A percentile compares a stretch with the other conserved stretches of the same genome.
These are phyloP conservation scores for Paracanthobrama guichenoti DNA, from an alignment of 2,113 vertebrate genomes.

Conservation along the genomic window DNA sequence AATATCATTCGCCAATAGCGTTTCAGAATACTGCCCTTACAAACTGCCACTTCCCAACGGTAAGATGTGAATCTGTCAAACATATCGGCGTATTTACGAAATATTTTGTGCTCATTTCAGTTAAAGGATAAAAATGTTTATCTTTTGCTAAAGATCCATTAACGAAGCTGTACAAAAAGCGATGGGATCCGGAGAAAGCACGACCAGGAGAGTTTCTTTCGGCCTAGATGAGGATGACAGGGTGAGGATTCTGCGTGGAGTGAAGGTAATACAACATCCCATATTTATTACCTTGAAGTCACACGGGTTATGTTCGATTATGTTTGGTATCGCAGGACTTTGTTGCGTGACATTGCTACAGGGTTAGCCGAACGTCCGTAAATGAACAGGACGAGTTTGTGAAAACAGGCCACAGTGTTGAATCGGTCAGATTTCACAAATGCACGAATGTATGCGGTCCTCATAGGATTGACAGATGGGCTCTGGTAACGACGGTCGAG, in stretches of 20 bases:
- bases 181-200: slow-evolving; percentile 86
- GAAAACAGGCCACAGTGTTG: neutral
- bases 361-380: slow-evolving; percentile 1
- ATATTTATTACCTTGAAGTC: neutral
- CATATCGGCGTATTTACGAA: slow-evolving; percentile 46
- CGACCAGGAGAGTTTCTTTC: slow-evolving; percentile 85
- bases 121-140: slow-evolving; percentile 15
- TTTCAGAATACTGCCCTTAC: slow-evolving; percentile 18
- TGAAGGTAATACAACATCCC: slow-evolving; percentile 78
- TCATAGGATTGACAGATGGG: neutral
- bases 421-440: neutral
- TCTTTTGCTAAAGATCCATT: neutral
- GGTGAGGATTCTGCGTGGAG: slow-evolving; percentile 87
- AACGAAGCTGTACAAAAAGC: neutral
- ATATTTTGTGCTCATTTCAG: neutral
- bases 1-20: slow-evolving; percentile 30
- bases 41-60: neutral
- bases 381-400: slow-evolving; percentile 13
- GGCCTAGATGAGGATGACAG: slow-evolving; percentile 86
- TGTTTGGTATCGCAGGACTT: neutral
- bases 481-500: neutral
- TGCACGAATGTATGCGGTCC: neutral
- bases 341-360: neutral
- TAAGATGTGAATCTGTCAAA: slow-evolving; percentile 61
- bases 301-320: neutral